A percentile compares a stretch with the other conserved stretches of the same genome.
phyloP scores from a whole-genome alignment of 1,140 invertebrate species.

The Mylabris phalerata region DNA sequence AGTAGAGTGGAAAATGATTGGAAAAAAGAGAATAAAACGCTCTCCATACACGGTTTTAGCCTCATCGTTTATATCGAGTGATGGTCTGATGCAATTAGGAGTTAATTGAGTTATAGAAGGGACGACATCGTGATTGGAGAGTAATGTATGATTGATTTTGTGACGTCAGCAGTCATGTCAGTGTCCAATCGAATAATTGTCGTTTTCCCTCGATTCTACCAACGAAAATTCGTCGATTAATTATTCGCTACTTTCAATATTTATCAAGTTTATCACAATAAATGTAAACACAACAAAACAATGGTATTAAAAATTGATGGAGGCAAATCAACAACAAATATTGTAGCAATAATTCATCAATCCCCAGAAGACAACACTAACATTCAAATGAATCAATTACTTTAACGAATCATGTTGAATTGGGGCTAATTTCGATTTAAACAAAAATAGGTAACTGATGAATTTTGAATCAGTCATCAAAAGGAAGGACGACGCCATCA shows the following conservation, averaged over 20 bases:
- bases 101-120: conserved; percentile 19
- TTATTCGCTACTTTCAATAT: background rate
- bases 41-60: no score
- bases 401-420: no score
- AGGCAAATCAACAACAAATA: no score
- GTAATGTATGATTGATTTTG: conserved; percentile 22
- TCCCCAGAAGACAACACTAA: no score
- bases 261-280: conserved; percentile 6
- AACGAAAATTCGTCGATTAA: background rate
- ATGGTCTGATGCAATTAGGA: conserved; percentile 14
- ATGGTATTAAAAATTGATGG: conserved; percentile 2
- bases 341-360: no score
- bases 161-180: conserved; percentile 15
- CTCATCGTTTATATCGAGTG: background rate
- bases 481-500: no score
- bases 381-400: no score
- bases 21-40: no score
- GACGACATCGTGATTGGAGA: conserved; percentile 12
- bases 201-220: background rate
- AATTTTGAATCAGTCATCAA: background rate
- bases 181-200: background rate
- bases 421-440: no score
- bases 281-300: background rate
- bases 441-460: background rate
- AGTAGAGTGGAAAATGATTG: no score